phyloP scores from a whole-genome alignment of 2,888 invertebrate genomes.

The Metopia argyrocephala region DNA sequence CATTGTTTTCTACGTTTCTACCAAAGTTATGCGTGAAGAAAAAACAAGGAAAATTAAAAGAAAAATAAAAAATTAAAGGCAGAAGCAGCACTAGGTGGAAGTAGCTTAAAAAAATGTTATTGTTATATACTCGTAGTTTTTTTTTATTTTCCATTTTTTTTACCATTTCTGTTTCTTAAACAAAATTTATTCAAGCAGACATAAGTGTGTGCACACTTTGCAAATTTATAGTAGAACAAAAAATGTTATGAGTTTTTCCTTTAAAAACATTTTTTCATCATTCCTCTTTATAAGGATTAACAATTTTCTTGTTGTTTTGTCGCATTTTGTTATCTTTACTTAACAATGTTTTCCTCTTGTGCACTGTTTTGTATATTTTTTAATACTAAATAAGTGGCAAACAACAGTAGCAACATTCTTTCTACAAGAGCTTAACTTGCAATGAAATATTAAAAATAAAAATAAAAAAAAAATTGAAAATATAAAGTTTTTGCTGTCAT shows the following conservation, averaged over 20 bases:
- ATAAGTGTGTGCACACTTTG: conserved; percentile 2
- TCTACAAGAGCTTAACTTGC: conserved; percentile 24
- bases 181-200: not conserved
- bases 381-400: too few relatives aligned
- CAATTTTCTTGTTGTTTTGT: conserved; percentile 42
- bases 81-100: too few relatives aligned
- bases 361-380: too few relatives aligned
- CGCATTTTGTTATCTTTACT: conserved; percentile 2
- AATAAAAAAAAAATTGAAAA: conserved; percentile 15
- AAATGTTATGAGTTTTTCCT: conserved; percentile 14
- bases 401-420: conserved; percentile 20
- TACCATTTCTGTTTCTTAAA: not conserved
- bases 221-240: conserved; percentile 27
- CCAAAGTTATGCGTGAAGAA: not conserved
- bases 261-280: not conserved
- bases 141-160: not conserved
- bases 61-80: too few relatives aligned
- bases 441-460: conserved; percentile 22
- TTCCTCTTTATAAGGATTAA: conserved; percentile 26
- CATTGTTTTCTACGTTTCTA: not conserved
- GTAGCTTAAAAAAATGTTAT: too few relatives aligned
- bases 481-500: conserved; percentile 39
- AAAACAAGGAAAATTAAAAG: too few relatives aligned
- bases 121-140: too few relatives aligned
- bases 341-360: conserved; percentile 26